Evolutionary conservation across 2,888 invertebrate genomes (phyloP), one percentile per base, ranked within the genome.

Genomic region (Himalopsyche japonica): DNA sequence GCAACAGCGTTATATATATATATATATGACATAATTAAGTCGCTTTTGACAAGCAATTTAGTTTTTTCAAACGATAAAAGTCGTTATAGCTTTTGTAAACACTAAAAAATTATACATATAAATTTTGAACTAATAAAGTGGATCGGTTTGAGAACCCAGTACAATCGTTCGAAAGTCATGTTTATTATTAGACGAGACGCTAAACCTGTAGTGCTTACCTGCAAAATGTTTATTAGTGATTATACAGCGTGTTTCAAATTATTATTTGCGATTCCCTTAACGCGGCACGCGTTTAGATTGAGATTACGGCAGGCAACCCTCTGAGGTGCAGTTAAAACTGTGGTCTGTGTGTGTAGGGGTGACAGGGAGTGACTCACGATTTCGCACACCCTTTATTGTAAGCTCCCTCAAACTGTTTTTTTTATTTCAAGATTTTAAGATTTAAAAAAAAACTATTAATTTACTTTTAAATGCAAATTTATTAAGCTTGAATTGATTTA

Each of bases 251-350:
- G 57, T 57, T 57, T 57, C 57, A 57, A 20, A 57, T 57, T 57
- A 57, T 57, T 57, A 57, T 57, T 57, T 57, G 77, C 48, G 48
- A 78, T 78, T 81, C 81, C 76, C 81, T 47, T 76, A 81, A 81
- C 70, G 81, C 48, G 43, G 43, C 30, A 27, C 47, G 57, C 81
- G 76, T 81, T 76, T 81, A 81, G 76, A 76, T 81, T 37, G 30
- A 81, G 81, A 81, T 81, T 81, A 81, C 24, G 64, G 30, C 32
- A 12, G 78, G 48, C 30, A 77, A 77, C 80, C 85, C 85, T 79
- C 82, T 15, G 57, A 83, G 83, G 85, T 83, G 83, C 83, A 81
- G 83, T 85, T 83, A 85, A 83, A 76, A 57, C 57, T 57, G 57
- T 20, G 57, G 57, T 57, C 57, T 57, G 57, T 57, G 20, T 57